A percentile compares a stretch with the other conserved stretches of the same genome.
Conservation (phyloP, 1,140 invertebrate genomes). For the Hycleus phaleratus region DNA sequence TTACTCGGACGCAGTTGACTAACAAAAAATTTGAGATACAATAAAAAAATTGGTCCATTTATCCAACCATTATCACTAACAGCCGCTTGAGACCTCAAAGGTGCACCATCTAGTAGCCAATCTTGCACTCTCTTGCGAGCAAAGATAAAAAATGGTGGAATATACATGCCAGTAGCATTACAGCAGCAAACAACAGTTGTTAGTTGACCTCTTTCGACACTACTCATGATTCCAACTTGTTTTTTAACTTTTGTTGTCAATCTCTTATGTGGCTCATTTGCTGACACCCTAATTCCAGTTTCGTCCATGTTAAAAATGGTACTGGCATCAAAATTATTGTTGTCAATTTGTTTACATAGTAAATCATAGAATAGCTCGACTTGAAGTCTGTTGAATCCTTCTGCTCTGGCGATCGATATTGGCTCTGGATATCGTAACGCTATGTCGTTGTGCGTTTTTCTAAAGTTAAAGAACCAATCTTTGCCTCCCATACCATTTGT, state of each 20-base stretch:
- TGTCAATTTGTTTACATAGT: background rate
- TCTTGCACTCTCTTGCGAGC: slow-evolving; percentile 31
- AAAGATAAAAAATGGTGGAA: slow-evolving; percentile 32
- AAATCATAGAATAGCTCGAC: background rate
- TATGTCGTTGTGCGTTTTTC: background rate
- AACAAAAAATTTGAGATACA: slow-evolving; percentile 22
- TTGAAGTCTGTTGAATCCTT: background rate
- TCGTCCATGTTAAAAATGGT: slow-evolving; percentile 30
- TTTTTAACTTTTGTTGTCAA: slow-evolving; percentile 39
- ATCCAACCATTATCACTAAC: slow-evolving; percentile 17
- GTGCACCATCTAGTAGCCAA: slow-evolving; percentile 23
- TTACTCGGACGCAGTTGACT: background rate
- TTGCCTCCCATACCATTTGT: background rate
- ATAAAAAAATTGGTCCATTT: slow-evolving; percentile 23
- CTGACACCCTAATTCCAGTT: slow-evolving; percentile 28
- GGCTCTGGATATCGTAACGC: background rate
- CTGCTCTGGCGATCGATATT: background rate
- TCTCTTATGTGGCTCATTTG: slow-evolving; percentile 41
- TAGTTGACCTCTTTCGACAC: slow-evolving; percentile 43
- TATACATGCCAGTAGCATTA: slow-evolving; percentile 37
- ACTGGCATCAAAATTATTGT: slow-evolving; percentile 25
- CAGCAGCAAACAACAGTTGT: slow-evolving; percentile 40
- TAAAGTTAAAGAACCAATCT: background rate
- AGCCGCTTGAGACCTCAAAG: slow-evolving; percentile 1
- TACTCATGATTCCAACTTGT: slow-evolving; percentile 42